Conservation (phyloP, 2,888 invertebrate genomes). For the Julus scanicus region DNA sequence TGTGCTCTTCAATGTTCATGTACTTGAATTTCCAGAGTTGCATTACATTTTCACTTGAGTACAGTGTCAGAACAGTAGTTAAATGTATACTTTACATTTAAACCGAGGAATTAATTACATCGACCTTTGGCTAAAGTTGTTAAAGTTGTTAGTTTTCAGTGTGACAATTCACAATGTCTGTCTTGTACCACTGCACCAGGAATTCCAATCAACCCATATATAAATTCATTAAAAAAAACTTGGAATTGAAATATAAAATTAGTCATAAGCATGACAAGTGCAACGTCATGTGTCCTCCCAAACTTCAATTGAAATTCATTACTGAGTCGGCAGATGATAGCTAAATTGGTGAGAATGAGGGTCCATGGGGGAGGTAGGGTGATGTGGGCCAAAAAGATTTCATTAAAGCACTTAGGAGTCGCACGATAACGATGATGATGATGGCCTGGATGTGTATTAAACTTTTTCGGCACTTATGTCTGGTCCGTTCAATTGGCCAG, state of each 20-base stretch:
- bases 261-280: neutral
- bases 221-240: neutral
- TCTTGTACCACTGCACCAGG: too few relatives aligned
- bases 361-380: neutral
- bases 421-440: neutral
- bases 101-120: too few relatives aligned
- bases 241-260: neutral
- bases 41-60: too few relatives aligned
- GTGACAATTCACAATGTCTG: too few relatives aligned
- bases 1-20: too few relatives aligned
- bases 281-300: slow-evolving; percentile 5
- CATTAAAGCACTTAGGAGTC: slow-evolving; percentile 8
- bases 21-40: too few relatives aligned
- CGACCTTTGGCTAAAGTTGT: too few relatives aligned
- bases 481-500: slow-evolving; percentile 33
- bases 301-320: slow-evolving; percentile 27
- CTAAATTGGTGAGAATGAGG: neutral
- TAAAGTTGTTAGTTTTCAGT: too few relatives aligned
- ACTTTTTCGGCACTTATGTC: slow-evolving; percentile 20
- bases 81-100: too few relatives aligned
- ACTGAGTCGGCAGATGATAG: neutral
- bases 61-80: too few relatives aligned
- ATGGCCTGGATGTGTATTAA: neutral
- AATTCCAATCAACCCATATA: too few relatives aligned
- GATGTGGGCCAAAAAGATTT: slow-evolving; percentile 25